These are phyloP conservation scores for Pinctada fucata DNA, from an alignment of 2,888 invertebrate genomes.

Conservation along the genomic window DNA sequence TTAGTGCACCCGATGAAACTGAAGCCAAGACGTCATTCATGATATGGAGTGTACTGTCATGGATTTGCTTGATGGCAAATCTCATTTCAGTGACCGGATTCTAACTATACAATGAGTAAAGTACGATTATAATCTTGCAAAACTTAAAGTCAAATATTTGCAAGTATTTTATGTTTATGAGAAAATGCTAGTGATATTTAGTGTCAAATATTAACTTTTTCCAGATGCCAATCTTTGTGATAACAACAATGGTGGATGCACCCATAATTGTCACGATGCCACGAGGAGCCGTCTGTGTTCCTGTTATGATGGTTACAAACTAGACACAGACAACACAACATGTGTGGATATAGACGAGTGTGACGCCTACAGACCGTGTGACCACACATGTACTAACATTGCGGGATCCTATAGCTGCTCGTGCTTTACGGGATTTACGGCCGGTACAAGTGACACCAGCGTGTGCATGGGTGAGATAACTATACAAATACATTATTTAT, in stretches of 20 bases:
- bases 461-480: too few relatives aligned
- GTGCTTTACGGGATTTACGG: not conserved
- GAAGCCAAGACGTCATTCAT: too few relatives aligned
- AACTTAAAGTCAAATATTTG: too few relatives aligned
- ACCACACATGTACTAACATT: not conserved
- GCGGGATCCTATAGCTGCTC: not conserved
- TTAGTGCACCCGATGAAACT: too few relatives aligned
- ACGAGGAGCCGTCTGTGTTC: not conserved
- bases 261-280: not conserved
- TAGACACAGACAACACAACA: not conserved
- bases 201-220: not conserved
- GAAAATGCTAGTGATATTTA: too few relatives aligned
- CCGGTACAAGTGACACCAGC: not conserved
- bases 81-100: too few relatives aligned
- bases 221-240: not conserved
- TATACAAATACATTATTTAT: too few relatives aligned
- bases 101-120: too few relatives aligned
- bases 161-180: too few relatives aligned
- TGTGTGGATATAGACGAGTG: not conserved
- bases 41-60: too few relatives aligned
- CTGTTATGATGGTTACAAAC: not conserved
- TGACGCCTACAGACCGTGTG: not conserved
- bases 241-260: not conserved
- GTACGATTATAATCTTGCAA: too few relatives aligned
- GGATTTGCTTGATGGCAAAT: too few relatives aligned